Evolutionary conservation across 1,140 invertebrate species (phyloP), one percentile per base, ranked within the genome.

Genomic region (Ericerus pela): DNA sequence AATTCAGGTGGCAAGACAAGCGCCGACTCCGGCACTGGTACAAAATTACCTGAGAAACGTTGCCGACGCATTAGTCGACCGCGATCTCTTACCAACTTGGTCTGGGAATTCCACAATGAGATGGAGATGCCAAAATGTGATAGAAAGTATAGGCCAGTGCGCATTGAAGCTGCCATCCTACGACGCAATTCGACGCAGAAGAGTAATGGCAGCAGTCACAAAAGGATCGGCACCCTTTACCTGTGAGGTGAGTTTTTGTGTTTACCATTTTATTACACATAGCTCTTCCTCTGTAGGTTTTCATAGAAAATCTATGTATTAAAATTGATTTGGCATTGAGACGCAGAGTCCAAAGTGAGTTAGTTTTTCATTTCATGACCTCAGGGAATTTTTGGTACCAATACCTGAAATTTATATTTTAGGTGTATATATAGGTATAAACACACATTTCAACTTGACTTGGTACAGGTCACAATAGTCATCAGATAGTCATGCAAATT

Each of bases 1-100:
- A 85, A 88, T 68, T 88, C 85, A 14, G 86, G 87, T 27, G 86
- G 86, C 11, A 76, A 85, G 36, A 85, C 83, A 3, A 88, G 85
- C 18, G 85, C 83, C 0, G 85, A 88, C 69, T 89, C 86, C 0
- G 81, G 79, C 0, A 79, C 80, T 20, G 82, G 80, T 8, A 78
- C 78, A 2, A 87, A 87, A 65, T 73, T 86, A 63, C 85, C 84
- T 22, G 85, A 88, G 64, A 88, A 88, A 65, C 77, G 85, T 67
- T 73, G 65, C 26, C 58, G 65, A 12, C 65, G 64, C 58, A 63
- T 73, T 11, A 66, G 63, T 33, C 64, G 72, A 30, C 62, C 62
- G 47, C n/a, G 58, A 54, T 89, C 85, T 56, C 73, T 90, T 63
- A 88, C 85, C 36, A 89, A 90, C 73, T 74, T 91, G 59, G 85